These are phyloP conservation scores for Psilanteris sp. DNA, from an alignment of 1,140 invertebrate genomes.

Conservation along the genomic window DNA sequence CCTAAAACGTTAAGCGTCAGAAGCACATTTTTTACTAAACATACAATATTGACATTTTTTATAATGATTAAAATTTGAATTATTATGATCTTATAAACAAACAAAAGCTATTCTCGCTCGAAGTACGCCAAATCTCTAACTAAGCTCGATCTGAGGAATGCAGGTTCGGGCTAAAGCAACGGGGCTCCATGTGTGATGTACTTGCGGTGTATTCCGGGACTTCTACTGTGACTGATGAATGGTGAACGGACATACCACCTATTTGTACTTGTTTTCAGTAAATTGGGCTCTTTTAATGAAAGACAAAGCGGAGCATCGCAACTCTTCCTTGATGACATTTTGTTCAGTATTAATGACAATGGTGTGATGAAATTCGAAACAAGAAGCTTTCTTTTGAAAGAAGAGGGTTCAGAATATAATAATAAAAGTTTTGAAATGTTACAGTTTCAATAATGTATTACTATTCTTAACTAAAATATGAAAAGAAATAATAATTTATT, in stretches of 20 bases:
- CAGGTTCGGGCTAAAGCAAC: constrained; percentile 51
- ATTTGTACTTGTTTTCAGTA: constrained; percentile 49
- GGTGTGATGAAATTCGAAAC: constrained; percentile 23
- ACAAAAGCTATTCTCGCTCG: constrained; percentile 28
- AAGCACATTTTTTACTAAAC: too few species aligned
- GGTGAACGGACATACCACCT: constrained; percentile 62
- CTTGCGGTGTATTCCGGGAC: constrained; percentile 61
- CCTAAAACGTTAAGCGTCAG: constrained; percentile 41
- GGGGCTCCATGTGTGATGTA: constrained; percentile 60
- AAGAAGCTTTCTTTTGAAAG: constrained; percentile 44
- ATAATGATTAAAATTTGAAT: too few species aligned
- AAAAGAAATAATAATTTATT: too few species aligned
- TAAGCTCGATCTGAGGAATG: constrained; percentile 53
- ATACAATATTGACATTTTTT: too few species aligned
- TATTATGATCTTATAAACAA: constrained; percentile 16
- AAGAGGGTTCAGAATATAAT: constrained; percentile 37
- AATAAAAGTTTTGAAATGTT: neutral
- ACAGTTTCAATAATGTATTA: too few species aligned
- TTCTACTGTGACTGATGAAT: constrained; percentile 66
- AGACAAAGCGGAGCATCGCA: constrained; percentile 20
- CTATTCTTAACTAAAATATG: too few species aligned
- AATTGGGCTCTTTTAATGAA: constrained; percentile 34
- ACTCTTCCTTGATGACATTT: constrained; percentile 11
- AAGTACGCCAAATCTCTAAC: constrained; percentile 47
- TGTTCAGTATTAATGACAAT: constrained; percentile 8